A percentile compares a stretch with the other conserved stretches of the same genome.
Conservation (phyloP, 2,888 invertebrate genomes). For the Andricus curvator region DNA sequence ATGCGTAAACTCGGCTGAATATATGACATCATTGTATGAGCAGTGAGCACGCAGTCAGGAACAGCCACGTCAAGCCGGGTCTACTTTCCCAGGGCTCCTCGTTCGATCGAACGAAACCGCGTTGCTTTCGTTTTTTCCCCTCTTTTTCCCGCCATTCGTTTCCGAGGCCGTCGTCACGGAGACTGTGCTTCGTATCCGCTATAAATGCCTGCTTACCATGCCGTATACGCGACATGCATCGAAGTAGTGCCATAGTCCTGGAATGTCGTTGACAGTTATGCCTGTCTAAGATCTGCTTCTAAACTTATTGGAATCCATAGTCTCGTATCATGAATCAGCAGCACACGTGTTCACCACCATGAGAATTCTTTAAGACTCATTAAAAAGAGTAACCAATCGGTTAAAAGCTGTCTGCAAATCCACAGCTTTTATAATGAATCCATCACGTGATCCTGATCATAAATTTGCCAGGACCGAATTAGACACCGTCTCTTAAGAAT, state of each 20-base stretch:
- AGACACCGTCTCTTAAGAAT: neutral
- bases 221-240: slow-evolving; percentile 38
- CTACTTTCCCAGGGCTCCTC: slow-evolving; percentile 44
- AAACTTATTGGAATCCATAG: neutral
- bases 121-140: slow-evolving; percentile 42
- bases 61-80: slow-evolving; percentile 33
- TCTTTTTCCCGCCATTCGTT: slow-evolving; percentile 33
- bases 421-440: neutral
- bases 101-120: slow-evolving; percentile 44
- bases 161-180: slow-evolving; percentile 41
- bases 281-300: slow-evolving; percentile 13
- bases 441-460: neutral
- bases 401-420: neutral
- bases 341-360: neutral
- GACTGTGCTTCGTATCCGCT: slow-evolving; percentile 35
- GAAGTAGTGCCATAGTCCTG: slow-evolving; percentile 48
- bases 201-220: slow-evolving; percentile 6
- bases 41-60: slow-evolving; percentile 20
- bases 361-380: neutral
- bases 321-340: neutral
- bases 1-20: slow-evolving; percentile 35
- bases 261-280: slow-evolving; percentile 39
- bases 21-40: slow-evolving; percentile 31
- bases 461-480: neutral
- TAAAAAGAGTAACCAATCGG: neutral